Base-by-base conservation (phyloP, 2,888 invertebrate genomes). In the Caenorhabditis sp. region DNA sequence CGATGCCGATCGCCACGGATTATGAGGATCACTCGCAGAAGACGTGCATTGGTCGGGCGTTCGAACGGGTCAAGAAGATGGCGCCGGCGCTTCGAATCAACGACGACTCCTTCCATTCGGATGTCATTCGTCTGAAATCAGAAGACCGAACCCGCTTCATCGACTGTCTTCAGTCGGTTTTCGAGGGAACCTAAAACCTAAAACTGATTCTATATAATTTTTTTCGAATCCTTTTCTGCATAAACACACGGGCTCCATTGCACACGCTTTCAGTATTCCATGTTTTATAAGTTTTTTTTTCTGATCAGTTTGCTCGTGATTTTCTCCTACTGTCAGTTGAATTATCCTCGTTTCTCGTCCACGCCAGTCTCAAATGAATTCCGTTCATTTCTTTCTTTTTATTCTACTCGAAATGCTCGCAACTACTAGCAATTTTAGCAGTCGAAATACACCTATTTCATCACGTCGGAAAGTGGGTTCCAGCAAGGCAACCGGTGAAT, bases 31-130 rank as follows among this genome's bases (percentile, higher is more conserved):
- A 74, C 17, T 37, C 62, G n/a, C 45, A 71, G 46, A 84, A 83
- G 71, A 79, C 78, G 84, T 83, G 79, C 41, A 82, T 84, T 30
- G 84, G 84, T 6, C 75, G 82, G 20, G 81, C 82, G 11, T 84
- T 82, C 61, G 79, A 80, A 37, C 58, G 78, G 53, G 78, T 79
- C 8, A 68, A 68, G 26, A 80, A 80, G 56, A 71, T 45, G 45
- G 63, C 76, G 39, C 70, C 68, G 9, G 59, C 55, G 8, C 22
- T 81, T 9, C 71, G 66, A 9, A 71, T 81, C n/a, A 20, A 37
- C 13, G 55, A 65, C 37, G 81, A 81, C 30, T 59, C 39, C 32
- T 83, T 83, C 55, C 68, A 81, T 52, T 61, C 76, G 2, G 71
- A 81, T 41, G 80, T 83, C 9, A 76, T 84, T 22, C 58, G 59